Base-by-base conservation (phyloP, 2,113 vertebrate genomes). In the Aspiorhynchus laticeps region DNA sequence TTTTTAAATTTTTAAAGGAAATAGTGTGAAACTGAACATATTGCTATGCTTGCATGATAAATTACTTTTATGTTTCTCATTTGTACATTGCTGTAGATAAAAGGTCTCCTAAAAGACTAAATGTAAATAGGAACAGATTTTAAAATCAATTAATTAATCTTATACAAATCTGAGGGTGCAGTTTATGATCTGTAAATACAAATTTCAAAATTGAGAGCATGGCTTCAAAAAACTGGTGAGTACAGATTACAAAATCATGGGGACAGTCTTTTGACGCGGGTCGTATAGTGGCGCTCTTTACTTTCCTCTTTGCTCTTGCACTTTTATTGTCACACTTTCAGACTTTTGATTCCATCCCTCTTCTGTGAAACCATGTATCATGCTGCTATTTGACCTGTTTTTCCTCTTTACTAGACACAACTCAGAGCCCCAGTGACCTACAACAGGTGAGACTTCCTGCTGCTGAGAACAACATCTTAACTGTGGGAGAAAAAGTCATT, bases 361-460 rank as follows among this genome's bases (percentile, higher is more conserved):
- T 51, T 31, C 43, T 53, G 4, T 77, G 43, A 77, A 51, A 31
- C 7, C 1, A 78, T 78, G 11, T 31, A 51, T 15, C 1, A 11
- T 53, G 3, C 19, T 61, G 12, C 12, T 8, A 61, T 19, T 41
- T 80, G 33, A 80, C 33, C 24, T 26, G 10, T 56, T 80, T 80
- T 80, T 7, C n/a, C 7, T 61, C 8, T 61, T 80, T 61, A 61
- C 28, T 61, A 80, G 78, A 26, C 24, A 24, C 59, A 7, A 41
- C 78, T 33, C 33, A 41, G 53, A 80, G 33, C 11, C 78, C 53
- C 24, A 53, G n/a, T 80, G 53, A 61, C 5, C 31, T 59, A 59
- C 31, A 80, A 59, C 21, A 80, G 78, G 33, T 80, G 33, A 80
- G 53, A 80, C 3, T 31, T 19, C 46, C 46, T 61, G 33, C 53